Evolutionary conservation across 2,797 vertebrate species (phyloP), one percentile per base, ranked within the genome.

Genomic region (Helostoma temminkii): DNA sequence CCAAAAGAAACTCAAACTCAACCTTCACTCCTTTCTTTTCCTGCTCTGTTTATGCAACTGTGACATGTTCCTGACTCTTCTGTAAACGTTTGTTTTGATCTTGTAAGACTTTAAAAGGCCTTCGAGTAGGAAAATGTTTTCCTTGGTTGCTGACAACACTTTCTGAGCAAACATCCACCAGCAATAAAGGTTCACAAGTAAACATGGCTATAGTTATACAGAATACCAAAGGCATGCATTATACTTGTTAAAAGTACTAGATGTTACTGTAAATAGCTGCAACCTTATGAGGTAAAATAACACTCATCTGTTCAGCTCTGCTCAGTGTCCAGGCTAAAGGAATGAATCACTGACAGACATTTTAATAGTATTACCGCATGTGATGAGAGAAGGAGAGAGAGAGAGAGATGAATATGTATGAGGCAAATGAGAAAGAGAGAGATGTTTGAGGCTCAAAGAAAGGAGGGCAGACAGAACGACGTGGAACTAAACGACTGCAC

Each of bases 301-400:
- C 30, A 28, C 19, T 0, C 19, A 22, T 9, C n/a, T 16, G 37
- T 14, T 32, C 49, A 10, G 36, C 50, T 50, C 37, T 18, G 56
- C 53, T 66, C 54, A 4, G 43, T 34, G 49, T 62, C 48, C 49
- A 2, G 45, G 50, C 65, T 52, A 5, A 14, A 60, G 70, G 62
- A 62, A 64, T 62, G 73, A 61, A 81, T 66, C 63, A 58, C 3
- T 47, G 41, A 70, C 71, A 67, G 67, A 74, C 73, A 73, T 71
- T 68, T 75, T 81, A 72, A 85, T 72, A 55, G 82, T 70, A 64
- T 76, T 67, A 82, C 58, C 76, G 54, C 73, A 77, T 75, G 70
- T 62, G 67, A 41, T 26, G 72, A 21, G 36, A 46, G 50, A 9
- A 28, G 5, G 65, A 14, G 34, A 12, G 36, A 26, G 34, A 34